A percentile compares a stretch with the other conserved stretches of the same genome.
Evolutionary conservation across 1,140 invertebrate species (phyloP).

Genomic region (Psilanteris sp.): DNA sequence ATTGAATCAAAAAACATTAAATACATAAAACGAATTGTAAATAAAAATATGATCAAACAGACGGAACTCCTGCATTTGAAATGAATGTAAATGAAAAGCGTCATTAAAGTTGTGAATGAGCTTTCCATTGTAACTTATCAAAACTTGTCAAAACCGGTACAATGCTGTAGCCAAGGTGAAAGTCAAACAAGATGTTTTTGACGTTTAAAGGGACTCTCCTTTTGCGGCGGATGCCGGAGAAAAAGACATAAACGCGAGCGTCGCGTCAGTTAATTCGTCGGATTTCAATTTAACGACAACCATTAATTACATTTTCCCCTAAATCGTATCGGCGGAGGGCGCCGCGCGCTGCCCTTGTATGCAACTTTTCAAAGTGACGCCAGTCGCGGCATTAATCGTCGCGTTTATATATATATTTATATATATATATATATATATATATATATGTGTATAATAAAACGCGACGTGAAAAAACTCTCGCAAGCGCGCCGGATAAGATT

Average conservation of each 20-base stretch:
- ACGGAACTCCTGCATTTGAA: background rate
- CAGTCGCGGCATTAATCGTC: background rate
- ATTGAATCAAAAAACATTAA: no score
- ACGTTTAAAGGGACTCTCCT: slow-evolving; percentile 10
- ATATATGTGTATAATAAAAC: no score
- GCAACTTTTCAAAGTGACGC: slow-evolving; percentile 16
- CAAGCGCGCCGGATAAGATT: no score
- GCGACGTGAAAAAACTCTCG: no score
- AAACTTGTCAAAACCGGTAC: slow-evolving; percentile 30
- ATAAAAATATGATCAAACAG: no score
- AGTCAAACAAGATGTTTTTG: slow-evolving; percentile 5
- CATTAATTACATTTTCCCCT: slow-evolving; percentile 13
- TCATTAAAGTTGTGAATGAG: slow-evolving; percentile 3
- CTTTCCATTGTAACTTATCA: slow-evolving; percentile 3
- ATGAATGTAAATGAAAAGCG: background rate
- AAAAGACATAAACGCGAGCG: slow-evolving; percentile 2
- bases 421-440: no score
- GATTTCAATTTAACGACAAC: slow-evolving; percentile 15
- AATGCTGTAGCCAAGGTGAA: slow-evolving; percentile 22
- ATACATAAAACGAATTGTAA: no score
- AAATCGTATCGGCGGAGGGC: slow-evolving; percentile 1
- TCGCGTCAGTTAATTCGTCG: slow-evolving; percentile 7
- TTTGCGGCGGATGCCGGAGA: background rate
- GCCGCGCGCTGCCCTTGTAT: no score
- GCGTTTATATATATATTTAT: slow-evolving; percentile 7